Evolutionary conservation across 1,140 invertebrate species (phyloP), one percentile per base, ranked within the genome.

Genomic region (Hesperophylax magnus): DNA sequence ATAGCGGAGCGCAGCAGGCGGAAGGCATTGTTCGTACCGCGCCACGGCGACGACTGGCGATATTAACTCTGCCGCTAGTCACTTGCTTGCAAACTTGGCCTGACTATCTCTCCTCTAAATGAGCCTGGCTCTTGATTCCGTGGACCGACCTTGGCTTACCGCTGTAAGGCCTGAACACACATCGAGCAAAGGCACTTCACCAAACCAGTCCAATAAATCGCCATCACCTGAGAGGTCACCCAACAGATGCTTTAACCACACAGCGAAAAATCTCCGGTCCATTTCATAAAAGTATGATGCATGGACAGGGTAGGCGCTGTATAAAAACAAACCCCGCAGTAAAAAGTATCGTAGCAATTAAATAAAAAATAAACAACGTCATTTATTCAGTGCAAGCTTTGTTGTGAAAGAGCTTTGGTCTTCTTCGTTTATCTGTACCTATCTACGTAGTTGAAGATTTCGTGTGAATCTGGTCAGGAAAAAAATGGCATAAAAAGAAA

Each of bases 1-100:
- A 7, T 20, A 9, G 27, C 54, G 72, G 31, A 22, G 54, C 22
- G 56, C 71, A 47, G 53, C 20, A 53, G 11, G 71, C 71, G 71
- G 71, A 54, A 60, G 72, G 72, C 76, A 77, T 77, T n/a, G 61
- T 60, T 61, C 58, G 76, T 20, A 53, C 61, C 60, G 60, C 76
- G 72, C 76, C 76, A 22, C 76, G 47, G 31, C 20, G 76, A 65
- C 76, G 76, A 47, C 76, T 77, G 76, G 14, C 39, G 39, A 47
- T 47, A 47, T 11, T 47, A 47, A 47, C 39, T 47, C 39, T 17
- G 22, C 14, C 63, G 22, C 39, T 47, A 47, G 39, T 11, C 39
- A 47, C 39, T 47, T 47, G 39, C 39, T 11, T 14, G 39, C 8
- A 47, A 47, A 14, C 6, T 47, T 47, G 39, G 39, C 17, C 69